phyloP scores from a whole-genome alignment of 2,797 vertebrate genomes.

The Lepilemur septentrionalis region DNA sequence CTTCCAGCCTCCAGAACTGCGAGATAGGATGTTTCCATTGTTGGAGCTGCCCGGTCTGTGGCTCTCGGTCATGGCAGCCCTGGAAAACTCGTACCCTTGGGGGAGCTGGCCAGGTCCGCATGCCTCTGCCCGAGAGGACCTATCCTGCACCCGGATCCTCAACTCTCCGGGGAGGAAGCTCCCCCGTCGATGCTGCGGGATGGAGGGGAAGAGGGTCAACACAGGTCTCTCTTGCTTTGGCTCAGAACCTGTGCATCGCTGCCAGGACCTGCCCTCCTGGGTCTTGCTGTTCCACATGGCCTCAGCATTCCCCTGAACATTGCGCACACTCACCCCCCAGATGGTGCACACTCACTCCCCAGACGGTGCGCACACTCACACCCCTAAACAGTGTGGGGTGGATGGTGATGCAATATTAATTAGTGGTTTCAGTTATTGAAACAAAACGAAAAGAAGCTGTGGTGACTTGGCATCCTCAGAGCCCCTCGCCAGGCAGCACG shows the following conservation, averaged over 20 bases:
- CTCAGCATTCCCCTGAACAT: background rate
- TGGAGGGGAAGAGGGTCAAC: background rate
- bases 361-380: background rate
- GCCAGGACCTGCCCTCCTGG: background rate
- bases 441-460: background rate
- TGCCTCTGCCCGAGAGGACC: background rate
- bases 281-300: background rate
- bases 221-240: background rate
- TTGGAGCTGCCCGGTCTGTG: background rate
- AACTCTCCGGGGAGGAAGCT: background rate
- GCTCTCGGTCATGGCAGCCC: background rate
- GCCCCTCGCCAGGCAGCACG: background rate
- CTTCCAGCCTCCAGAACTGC: background rate
- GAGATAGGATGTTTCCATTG: background rate
- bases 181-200: background rate
- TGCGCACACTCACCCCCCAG: no score
- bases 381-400: background rate
- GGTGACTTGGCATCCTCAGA: background rate
- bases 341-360: no score
- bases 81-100: background rate
- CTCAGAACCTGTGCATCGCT: background rate
- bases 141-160: background rate
- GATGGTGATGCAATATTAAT: background rate
- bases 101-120: background rate
- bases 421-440: background rate